Evolutionary conservation across 2,113 vertebrate genomes (phyloP), one percentile per base, ranked within the genome.

Genomic region (Ochotona princeps): DNA sequence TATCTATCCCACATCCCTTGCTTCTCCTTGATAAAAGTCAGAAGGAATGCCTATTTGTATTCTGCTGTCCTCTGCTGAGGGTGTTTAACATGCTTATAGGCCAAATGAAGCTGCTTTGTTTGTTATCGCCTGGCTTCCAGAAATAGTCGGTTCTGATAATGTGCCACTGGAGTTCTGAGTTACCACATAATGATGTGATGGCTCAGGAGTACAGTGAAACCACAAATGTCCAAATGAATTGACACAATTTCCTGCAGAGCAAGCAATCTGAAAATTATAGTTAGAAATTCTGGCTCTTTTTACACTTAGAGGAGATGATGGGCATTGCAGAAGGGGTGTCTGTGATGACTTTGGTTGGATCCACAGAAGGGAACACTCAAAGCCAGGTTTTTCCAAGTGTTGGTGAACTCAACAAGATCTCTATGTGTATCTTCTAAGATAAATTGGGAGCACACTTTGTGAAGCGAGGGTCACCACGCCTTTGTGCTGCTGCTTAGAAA

Each of bases 81-180:
- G 93, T 96, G 78, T 95, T 98, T 96, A 97, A 97, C 80, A 87
- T 78, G 63, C 86, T 93, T 85, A 83, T 61, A 83, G 95, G 94
- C 89, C 96, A 97, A 97, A 97, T 91, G 93, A 97, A 97, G 92
- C 54, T 1, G 91, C 86, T 95, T 96, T 96, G 78, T 95, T 95
- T 97, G 90, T 79, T 96, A 97, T 96, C 96, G 97, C 90, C 88
- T 69, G 92, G 93, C 63, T 95, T 91, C 82, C 92, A 94, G 96
- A 96, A 95, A 96, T 92, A 93, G 91, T 91, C 18, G 4, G 15
- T 51, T 91, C 81, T 49, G 92, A 87, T 49, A 95, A 90, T 63
- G 79, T 35, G 81, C 86, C 94, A 79, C 94, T 84, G 83, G 83
- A 92, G 51, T 76, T 96, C 94, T 95, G 95, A 85, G 89, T 85